phyloP scores from a whole-genome alignment of 2,888 invertebrate genomes.

The Ditula angustiorana region DNA sequence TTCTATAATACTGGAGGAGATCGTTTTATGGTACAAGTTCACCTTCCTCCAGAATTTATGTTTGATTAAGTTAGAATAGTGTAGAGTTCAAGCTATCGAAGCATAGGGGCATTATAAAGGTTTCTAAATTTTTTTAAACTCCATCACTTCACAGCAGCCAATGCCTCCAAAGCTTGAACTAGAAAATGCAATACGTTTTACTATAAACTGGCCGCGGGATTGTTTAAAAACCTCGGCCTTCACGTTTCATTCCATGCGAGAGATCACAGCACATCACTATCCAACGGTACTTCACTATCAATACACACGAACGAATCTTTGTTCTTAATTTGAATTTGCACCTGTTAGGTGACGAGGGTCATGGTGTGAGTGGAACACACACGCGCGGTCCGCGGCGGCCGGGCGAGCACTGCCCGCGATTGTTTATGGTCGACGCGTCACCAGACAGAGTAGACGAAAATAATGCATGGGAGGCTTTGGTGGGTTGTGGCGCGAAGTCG shows the following conservation, averaged over 20 bases:
- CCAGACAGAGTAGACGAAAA: slow-evolving; percentile 4
- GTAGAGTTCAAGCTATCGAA: too few relatives aligned
- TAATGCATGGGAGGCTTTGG: slow-evolving; percentile 27
- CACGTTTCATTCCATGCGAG: slow-evolving; percentile 32
- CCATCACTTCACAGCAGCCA: too few relatives aligned
- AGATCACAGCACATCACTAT: slow-evolving; percentile 62
- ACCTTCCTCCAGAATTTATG: neutral
- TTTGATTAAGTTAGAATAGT: too few relatives aligned
- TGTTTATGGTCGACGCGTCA: slow-evolving; percentile 69
- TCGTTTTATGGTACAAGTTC: neutral
- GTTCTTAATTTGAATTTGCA: too few relatives aligned
- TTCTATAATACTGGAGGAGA: neutral
- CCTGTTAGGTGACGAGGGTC: slow-evolving; percentile 56
- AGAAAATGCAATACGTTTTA: too few relatives aligned
- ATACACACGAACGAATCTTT: slow-evolving; percentile 64
- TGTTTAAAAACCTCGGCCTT: slow-evolving; percentile 4
- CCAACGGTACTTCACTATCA: slow-evolving; percentile 56
- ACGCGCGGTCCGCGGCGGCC: slow-evolving; percentile 71
- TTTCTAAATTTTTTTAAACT: too few relatives aligned
- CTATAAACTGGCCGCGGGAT: neutral
- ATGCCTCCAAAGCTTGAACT: neutral
- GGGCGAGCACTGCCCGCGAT: slow-evolving; percentile 74
- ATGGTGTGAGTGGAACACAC: slow-evolving; percentile 48
- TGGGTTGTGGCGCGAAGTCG: slow-evolving; percentile 47
- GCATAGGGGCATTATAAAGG: too few relatives aligned